These are phyloP conservation scores for Sinhomidia bicolor DNA, from an alignment of 2,888 invertebrate species.

Conservation along the genomic window DNA sequence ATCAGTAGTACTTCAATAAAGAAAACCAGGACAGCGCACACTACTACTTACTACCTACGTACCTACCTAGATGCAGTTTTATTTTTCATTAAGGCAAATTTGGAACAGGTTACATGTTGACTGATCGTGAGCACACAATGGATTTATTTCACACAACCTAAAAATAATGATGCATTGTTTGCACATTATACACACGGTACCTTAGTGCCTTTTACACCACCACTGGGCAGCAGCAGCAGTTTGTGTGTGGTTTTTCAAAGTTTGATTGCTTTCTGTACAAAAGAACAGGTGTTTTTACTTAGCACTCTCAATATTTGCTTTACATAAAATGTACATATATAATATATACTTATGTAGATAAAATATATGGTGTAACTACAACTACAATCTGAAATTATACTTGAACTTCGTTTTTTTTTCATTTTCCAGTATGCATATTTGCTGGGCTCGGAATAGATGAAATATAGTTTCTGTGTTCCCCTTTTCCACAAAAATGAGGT, in stretches of 20 bases:
- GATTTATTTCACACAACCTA: not conserved
- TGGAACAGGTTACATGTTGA: not conserved
- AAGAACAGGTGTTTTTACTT: constrained; percentile 5
- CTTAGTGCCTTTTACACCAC: too few species aligned
- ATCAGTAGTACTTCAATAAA: too few species aligned
- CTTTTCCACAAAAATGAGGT: not conserved
- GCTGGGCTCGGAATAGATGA: not conserved
- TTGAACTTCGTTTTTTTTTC: not conserved
- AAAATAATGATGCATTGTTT: not conserved
- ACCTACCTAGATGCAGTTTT: too few species aligned
- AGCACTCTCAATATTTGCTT: constrained; percentile 4
- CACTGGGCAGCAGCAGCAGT: not conserved
- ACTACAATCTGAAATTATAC: not conserved
- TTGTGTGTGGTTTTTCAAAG: not conserved
- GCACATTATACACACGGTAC: too few species aligned
- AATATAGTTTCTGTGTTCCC: not conserved
- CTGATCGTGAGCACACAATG: too few species aligned
- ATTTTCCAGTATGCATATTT: not conserved
- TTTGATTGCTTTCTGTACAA: not conserved
- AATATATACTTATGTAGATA: not conserved
- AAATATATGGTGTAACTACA: not conserved
- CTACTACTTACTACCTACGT: too few species aligned
- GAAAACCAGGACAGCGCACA: too few species aligned
- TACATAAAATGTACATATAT: not conserved
- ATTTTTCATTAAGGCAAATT: too few species aligned